These are phyloP conservation scores for Chiroxiphia lanceolata DNA, from an alignment of 2,797 vertebrate genomes.

Conservation along the genomic window DNA sequence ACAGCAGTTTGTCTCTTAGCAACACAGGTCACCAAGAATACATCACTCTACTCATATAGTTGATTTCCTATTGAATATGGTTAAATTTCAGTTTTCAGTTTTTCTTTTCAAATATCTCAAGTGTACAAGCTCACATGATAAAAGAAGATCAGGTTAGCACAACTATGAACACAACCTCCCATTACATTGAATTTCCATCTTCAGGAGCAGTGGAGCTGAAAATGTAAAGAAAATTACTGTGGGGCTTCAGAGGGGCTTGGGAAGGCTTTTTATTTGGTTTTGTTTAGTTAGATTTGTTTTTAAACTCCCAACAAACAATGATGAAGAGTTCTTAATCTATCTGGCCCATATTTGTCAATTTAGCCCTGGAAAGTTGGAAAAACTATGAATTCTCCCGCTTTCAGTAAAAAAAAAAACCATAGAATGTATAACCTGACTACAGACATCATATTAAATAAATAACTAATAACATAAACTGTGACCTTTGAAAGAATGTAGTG, in stretches of 20 bases:
- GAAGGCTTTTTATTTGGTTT: neutral
- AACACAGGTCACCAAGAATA: constrained; percentile 24
- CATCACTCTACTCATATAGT: neutral
- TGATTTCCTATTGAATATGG: neutral
- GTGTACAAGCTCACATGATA: neutral
- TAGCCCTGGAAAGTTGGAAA: neutral
- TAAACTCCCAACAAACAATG: neutral
- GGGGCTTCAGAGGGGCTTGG: no score
- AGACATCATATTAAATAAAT: neutral
- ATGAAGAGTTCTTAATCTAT: neutral
- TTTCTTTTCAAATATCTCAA: neutral
- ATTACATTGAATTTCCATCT: neutral
- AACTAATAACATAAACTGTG: neutral
- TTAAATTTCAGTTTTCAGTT: neutral
- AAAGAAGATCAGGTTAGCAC: neutral
- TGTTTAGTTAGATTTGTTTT: neutral
- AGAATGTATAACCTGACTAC: neutral
- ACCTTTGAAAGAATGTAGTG: neutral
- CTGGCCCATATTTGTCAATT: neutral
- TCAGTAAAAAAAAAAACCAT: neutral
- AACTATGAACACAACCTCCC: neutral
- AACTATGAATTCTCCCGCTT: neutral
- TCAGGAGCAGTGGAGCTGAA: neutral
- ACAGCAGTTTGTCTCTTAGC: constrained; percentile 20
- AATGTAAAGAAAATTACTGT: neutral